These are phyloP conservation scores for Anoplopoma fimbria DNA, from an alignment of 2,113 vertebrate species.

Conservation along the genomic window DNA sequence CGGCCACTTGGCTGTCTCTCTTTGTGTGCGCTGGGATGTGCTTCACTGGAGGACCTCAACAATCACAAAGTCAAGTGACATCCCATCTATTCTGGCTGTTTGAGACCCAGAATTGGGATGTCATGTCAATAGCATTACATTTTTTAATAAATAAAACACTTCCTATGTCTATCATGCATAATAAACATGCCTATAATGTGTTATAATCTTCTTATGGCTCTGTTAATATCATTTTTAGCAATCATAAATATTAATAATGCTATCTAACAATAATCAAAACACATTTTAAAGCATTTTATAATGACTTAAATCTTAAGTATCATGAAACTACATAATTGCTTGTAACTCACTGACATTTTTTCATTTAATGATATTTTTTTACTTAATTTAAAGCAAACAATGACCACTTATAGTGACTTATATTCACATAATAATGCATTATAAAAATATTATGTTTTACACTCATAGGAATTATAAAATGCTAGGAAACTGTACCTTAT, in stretches of 20 bases:
- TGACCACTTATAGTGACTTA: background rate
- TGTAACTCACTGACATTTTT: background rate
- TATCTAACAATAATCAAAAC: too few relatives aligned
- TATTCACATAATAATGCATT: too few relatives aligned
- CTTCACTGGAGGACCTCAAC: conserved; percentile 25
- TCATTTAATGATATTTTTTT: background rate
- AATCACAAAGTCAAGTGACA: conserved; percentile 2
- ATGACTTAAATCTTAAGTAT: background rate
- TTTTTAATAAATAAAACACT: background rate
- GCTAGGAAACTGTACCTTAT: too few relatives aligned
- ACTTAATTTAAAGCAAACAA: background rate
- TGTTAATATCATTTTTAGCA: background rate
- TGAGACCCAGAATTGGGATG: background rate
- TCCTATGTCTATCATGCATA: background rate
- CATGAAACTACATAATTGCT: background rate
- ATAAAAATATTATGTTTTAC: too few relatives aligned
- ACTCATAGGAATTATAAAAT: too few relatives aligned
- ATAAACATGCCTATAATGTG: background rate
- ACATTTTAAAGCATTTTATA: background rate
- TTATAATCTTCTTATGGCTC: background rate
- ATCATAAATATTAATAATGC: background rate
- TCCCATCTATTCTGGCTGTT: background rate
- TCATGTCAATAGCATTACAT: background rate
- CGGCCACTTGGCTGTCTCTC: background rate
- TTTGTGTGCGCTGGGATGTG: background rate